phyloP scores from a whole-genome alignment of 2,113 vertebrate species.

The Onychorhynchus coronatus region DNA sequence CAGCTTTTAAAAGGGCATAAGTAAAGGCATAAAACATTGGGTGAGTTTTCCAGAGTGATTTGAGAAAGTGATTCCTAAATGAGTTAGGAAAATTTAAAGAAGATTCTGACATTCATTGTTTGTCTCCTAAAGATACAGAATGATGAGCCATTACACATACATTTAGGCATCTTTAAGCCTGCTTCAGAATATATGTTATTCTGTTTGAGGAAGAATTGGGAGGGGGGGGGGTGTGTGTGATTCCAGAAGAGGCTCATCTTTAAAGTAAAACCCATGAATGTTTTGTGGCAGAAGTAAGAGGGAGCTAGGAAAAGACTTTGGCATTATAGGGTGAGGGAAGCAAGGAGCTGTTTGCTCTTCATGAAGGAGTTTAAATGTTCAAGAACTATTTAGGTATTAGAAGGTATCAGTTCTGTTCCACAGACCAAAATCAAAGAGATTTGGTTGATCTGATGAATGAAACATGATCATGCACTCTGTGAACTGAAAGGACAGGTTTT shows the following conservation, averaged over 20 bases:
- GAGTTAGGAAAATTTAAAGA: slow-evolving; percentile 20
- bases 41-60: background rate
- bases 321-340: background rate
- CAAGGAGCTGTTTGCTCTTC: background rate
- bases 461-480: background rate
- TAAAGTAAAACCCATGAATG: background rate
- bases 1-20: slow-evolving; percentile 41
- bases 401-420: background rate
- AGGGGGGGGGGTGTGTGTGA: background rate
- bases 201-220: background rate
- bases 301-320: background rate
- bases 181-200: background rate
- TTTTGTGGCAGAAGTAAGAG: background rate
- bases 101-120: slow-evolving; percentile 7
- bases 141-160: background rate
- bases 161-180: background rate
- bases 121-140: background rate
- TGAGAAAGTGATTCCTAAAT: slow-evolving; percentile 6
- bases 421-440: background rate
- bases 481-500: background rate
- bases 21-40: slow-evolving; percentile 13
- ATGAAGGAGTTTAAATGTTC: background rate
- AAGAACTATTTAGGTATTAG: background rate
- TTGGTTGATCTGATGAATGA: background rate
- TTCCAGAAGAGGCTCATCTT: background rate